These are phyloP conservation scores for Coptotermes formosanus DNA, from an alignment of 1,140 invertebrate species.

Conservation along the genomic window DNA sequence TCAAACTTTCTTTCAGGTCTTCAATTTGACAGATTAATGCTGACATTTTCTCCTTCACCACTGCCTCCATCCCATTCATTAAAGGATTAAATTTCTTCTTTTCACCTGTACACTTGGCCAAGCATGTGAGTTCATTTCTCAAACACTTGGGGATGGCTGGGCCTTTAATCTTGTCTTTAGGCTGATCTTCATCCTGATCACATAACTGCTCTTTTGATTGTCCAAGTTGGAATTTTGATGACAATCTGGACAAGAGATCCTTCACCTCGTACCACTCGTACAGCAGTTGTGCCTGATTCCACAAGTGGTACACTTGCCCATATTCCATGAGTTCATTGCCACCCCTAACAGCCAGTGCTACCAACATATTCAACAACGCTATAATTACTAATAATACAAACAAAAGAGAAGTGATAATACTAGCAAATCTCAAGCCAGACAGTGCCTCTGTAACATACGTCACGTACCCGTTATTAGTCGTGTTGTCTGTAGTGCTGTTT, in stretches of 20 bases:
- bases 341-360: neutral
- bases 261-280: neutral
- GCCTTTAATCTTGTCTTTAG: neutral
- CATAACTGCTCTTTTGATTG: neutral
- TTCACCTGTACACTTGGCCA: neutral
- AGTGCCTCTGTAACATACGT: neutral
- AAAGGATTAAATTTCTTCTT: neutral
- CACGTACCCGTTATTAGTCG: neutral
- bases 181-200: no score
- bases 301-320: neutral
- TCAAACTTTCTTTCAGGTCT: neutral
- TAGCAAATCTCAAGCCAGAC: neutral
- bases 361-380: slow-evolving; percentile 5
- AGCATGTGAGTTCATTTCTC: neutral
- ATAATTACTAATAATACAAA: neutral
- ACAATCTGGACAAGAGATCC: neutral
- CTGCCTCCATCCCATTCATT: neutral
- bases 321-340: neutral
- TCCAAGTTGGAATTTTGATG: neutral
- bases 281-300: neutral
- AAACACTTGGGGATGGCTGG: neutral
- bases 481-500: neutral
- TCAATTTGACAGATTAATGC: neutral
- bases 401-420: neutral
- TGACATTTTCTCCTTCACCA: neutral